These are phyloP conservation scores for Scaptodrosophila latifasciaeformis DNA, from an alignment of 2,888 invertebrate genomes.

Conservation along the genomic window DNA sequence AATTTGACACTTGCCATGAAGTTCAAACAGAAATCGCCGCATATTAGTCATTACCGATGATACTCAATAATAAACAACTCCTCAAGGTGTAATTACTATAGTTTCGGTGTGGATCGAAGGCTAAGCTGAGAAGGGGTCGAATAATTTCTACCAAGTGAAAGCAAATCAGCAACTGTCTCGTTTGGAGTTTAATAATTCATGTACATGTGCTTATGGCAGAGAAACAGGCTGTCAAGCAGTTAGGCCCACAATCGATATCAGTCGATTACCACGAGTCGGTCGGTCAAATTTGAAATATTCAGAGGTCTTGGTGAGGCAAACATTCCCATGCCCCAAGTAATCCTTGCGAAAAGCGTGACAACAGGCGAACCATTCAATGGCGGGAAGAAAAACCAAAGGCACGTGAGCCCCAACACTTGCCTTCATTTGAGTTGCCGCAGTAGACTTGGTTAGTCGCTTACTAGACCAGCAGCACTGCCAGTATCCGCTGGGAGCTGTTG, in stretches of 20 bases:
- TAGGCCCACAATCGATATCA: slow-evolving; percentile 54
- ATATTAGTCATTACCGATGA: background rate
- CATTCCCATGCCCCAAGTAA: background rate
- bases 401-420: slow-evolving; percentile 37
- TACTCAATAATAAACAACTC: background rate
- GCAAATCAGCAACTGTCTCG: slow-evolving; percentile 9
- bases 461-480: no score
- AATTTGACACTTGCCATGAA: slow-evolving; percentile 48
- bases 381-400: slow-evolving; percentile 10
- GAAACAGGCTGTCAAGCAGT: slow-evolving; percentile 11
- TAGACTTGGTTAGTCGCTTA: slow-evolving; percentile 19
- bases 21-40: background rate
- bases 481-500: no score
- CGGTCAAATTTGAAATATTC: slow-evolving; percentile 61
- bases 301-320: slow-evolving; percentile 13
- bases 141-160: no score
- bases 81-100: slow-evolving; percentile 38
- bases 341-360: slow-evolving; percentile 29
- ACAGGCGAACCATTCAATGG: background rate
- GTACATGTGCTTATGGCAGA: slow-evolving; percentile 75
- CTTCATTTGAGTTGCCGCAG: slow-evolving; percentile 28
- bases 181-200: slow-evolving; percentile 52
- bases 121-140: no score
- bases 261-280: slow-evolving; percentile 45
- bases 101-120: background rate